These are phyloP conservation scores for Leptinotarsa texana DNA, from an alignment of 1,140 invertebrate genomes.

Conservation along the genomic window DNA sequence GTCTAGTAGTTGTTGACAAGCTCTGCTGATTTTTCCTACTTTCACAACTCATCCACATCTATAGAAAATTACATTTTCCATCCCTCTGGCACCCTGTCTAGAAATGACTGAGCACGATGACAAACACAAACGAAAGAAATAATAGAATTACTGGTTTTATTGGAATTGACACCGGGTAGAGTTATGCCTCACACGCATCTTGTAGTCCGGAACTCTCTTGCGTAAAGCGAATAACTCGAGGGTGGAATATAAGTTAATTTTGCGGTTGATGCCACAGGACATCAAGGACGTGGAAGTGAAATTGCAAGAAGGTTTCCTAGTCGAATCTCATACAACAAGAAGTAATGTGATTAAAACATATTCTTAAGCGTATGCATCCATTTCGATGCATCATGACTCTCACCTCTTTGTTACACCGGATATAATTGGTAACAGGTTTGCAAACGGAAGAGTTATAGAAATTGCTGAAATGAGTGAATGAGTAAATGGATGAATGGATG, in stretches of 20 bases:
- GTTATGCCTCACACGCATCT: not conserved
- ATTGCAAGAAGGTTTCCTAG: too few relatives aligned
- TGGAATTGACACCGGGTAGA: conserved; percentile 10
- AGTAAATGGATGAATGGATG: too few relatives aligned
- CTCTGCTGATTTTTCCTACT: not conserved
- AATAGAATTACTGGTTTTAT: conserved; percentile 9
- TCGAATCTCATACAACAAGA: too few relatives aligned
- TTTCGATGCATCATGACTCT: too few relatives aligned
- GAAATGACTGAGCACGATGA: conserved; percentile 1
- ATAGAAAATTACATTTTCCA: not conserved
- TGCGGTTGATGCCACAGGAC: not conserved
- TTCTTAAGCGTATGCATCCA: too few relatives aligned
- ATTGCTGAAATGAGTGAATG: too few relatives aligned
- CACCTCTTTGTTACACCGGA: too few relatives aligned
- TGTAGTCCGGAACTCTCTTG: not conserved
- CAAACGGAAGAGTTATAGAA: too few relatives aligned
- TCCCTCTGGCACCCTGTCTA: not conserved
- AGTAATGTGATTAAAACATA: too few relatives aligned
- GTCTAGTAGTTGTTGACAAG: too few relatives aligned
- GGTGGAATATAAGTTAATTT: conserved; percentile 6
- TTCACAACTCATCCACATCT: not conserved
- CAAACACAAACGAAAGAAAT: conserved; percentile 13
- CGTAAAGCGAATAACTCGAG: not conserved
- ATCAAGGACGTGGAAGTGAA: not conserved
- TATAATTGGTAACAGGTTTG: too few relatives aligned